phyloP scores from a whole-genome alignment of 2,888 invertebrate genomes.

The Pachliopta kotzebuea region DNA sequence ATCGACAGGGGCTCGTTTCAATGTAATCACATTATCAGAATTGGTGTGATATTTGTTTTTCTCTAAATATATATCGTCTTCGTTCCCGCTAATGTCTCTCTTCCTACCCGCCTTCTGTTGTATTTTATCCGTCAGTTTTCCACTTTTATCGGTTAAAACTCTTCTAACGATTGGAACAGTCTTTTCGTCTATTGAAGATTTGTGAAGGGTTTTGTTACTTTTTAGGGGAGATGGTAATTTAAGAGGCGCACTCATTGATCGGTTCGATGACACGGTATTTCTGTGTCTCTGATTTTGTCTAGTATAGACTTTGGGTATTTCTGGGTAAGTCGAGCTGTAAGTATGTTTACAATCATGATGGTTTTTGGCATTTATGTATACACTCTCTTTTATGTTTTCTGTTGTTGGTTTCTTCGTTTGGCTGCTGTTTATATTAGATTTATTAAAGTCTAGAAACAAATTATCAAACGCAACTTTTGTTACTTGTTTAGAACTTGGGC shows the following conservation, averaged over 20 bases:
- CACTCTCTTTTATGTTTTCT: constrained; percentile 2
- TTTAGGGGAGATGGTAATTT: constrained; percentile 16
- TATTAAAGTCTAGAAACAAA: constrained; percentile 3
- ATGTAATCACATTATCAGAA: constrained; percentile 12
- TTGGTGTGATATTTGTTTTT: constrained; percentile 31
- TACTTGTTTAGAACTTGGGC: constrained; percentile 9
- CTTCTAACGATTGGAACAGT: constrained; percentile 5
- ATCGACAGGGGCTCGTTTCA: constrained; percentile 17
- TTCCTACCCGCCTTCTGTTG: constrained; percentile 31
- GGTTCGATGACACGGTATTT: constrained; percentile 8
- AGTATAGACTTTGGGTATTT: neutral
- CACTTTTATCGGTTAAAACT: constrained; percentile 7
- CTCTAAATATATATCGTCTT: constrained; percentile 31
- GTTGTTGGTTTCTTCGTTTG: constrained; percentile 16
- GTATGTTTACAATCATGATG: constrained; percentile 5
- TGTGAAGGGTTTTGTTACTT: constrained; percentile 22
- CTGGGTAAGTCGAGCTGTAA: neutral
- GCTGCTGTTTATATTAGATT: constrained; percentile 2
- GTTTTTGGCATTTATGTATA: constrained; percentile 8
- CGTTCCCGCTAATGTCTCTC: constrained; percentile 29
- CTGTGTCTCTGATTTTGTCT: constrained; percentile 16
- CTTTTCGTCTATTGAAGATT: constrained; percentile 9
- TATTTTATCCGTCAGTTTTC: constrained; percentile 19
- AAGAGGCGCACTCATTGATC: constrained; percentile 1
- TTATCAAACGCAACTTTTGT: constrained; percentile 1